Evolutionary conservation across 30 jellyfish, hydroid and myxozoan species (phyloP).

Genomic region (Cassiopea xamachana): DNA sequence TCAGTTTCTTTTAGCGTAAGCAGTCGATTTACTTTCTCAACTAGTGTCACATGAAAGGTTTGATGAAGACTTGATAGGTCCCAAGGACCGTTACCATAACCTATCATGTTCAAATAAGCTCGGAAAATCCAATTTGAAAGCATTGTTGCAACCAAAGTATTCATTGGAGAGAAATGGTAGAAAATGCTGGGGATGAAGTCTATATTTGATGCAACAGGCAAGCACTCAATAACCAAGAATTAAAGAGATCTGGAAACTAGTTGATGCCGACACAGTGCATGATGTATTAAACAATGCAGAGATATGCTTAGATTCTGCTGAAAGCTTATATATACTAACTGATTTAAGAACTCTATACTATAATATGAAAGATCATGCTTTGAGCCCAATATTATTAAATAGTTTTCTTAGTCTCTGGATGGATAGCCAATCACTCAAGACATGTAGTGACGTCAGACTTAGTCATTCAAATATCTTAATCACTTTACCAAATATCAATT

Average conservation of each 20-base stretch:
- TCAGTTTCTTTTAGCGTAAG: background rate
- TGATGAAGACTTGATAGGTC: slow-evolving; percentile 44
- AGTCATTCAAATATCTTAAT: too few relatives aligned
- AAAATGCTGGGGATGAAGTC: background rate
- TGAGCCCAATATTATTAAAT: too few relatives aligned
- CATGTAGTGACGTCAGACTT: too few relatives aligned
- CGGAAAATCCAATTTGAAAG: slow-evolving; percentile 1
- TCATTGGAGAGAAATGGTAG: background rate
- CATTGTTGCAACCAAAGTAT: slow-evolving; percentile 28
- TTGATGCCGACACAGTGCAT: too few relatives aligned
- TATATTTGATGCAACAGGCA: background rate
- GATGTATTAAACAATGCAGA: too few relatives aligned
- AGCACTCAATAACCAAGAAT: background rate
- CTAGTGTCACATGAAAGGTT: background rate
- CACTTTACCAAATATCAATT: too few relatives aligned
- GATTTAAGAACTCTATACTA: too few relatives aligned
- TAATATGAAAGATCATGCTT: too few relatives aligned
- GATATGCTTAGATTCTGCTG: too few relatives aligned
- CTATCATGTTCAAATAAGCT: background rate
- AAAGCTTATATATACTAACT: too few relatives aligned
- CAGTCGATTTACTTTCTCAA: slow-evolving; percentile 15
- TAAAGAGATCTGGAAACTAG: background rate
- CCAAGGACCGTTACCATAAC: slow-evolving; percentile 35
- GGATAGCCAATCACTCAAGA: too few relatives aligned
- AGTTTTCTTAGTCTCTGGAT: too few relatives aligned